Evolutionary conservation across 30 jellyfish, hydroid and myxozoan species (phyloP), one percentile per base, ranked within the genome.

Genomic region (Chrysaora quinquecirrha): DNA sequence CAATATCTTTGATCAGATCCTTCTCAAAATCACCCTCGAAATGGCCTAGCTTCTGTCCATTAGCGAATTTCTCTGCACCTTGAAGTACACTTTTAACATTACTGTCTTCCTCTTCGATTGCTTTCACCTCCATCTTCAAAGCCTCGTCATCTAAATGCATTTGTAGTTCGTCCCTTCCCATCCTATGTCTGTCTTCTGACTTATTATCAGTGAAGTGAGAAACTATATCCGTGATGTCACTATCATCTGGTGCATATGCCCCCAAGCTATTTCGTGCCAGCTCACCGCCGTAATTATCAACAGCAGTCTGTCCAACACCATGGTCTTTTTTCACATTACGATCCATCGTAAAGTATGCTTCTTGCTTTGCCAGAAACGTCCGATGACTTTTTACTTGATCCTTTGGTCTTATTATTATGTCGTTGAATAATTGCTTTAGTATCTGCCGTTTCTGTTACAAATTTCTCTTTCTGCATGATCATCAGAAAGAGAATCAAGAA

Each of bases 101-200:
- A 10, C 72, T 56, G 50, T 88, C 96, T 58, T 88, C 96, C 24
- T 88, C 96, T 43, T 88, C 91, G 30, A 88, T 78, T 58, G 96
- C 90, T 60, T 78, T 73, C 27, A 88, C 89, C 43, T 88, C 80
- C 86, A 85, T 88, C 58, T 78, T 69, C 80, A 88, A 65, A 6
- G 96, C 90, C 64, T 88, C 96, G 29, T 88, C 88, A 20, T 88
- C 96, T 0, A 88, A 68, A 32, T 88, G 93, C 82, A 88, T 64
- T 69, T 78, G 86, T 32, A 88, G 52, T 48, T 80, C 93, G 48
- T 78, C 96, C 16, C 79, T 48, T 10, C 84, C 92, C 92, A 82
- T 82, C 20, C 85, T 76, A 34, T 82, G 92, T 0, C 50, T 30
- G 11, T 52, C 49, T 10, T 70, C 80, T 3, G 73, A 47, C 34